Percentiles rank a stretch among this genome's conserved stretches.
Conservation (phyloP, 2,113 vertebrate genomes). For the Eublepharis macularius region DNA sequence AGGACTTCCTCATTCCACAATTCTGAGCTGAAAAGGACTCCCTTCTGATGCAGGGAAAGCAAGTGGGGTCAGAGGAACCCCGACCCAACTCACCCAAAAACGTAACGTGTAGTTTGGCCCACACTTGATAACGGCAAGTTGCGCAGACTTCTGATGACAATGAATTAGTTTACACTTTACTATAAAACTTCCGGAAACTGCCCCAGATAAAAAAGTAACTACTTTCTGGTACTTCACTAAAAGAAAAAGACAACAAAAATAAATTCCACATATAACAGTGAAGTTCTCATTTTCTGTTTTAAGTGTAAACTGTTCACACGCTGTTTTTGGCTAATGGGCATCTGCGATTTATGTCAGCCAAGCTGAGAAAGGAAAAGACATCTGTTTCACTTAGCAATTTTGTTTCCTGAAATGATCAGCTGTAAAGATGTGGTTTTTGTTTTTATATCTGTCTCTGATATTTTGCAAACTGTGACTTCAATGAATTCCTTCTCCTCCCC, state of each 20-base stretch:
- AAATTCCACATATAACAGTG: not conserved
- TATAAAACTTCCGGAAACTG: not conserved
- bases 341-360: slow-evolving; percentile 58
- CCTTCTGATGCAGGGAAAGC: too few relatives aligned
- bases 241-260: slow-evolving; percentile 1
- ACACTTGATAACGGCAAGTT: too few relatives aligned
- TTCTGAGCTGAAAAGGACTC: too few relatives aligned
- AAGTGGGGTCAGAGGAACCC: too few relatives aligned
- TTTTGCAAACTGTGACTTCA: slow-evolving; percentile 61
- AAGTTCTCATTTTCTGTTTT: slow-evolving; percentile 35
- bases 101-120: too few relatives aligned
- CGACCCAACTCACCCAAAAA: too few relatives aligned
- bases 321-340: slow-evolving; percentile 58
- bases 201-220: not conserved
- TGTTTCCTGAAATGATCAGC: slow-evolving; percentile 51
- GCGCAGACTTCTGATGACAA: too few relatives aligned
- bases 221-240: not conserved
- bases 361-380: slow-evolving; percentile 52
- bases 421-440: slow-evolving; percentile 62
- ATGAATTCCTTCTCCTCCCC: slow-evolving; percentile 36
- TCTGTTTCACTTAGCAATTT: slow-evolving; percentile 63
- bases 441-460: slow-evolving; percentile 51
- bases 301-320: slow-evolving; percentile 44
- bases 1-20: too few relatives aligned
- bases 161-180: not conserved